Base-by-base conservation (phyloP, 37 sponge, comb jelly and placozoan species). In the Geodia barretti region DNA sequence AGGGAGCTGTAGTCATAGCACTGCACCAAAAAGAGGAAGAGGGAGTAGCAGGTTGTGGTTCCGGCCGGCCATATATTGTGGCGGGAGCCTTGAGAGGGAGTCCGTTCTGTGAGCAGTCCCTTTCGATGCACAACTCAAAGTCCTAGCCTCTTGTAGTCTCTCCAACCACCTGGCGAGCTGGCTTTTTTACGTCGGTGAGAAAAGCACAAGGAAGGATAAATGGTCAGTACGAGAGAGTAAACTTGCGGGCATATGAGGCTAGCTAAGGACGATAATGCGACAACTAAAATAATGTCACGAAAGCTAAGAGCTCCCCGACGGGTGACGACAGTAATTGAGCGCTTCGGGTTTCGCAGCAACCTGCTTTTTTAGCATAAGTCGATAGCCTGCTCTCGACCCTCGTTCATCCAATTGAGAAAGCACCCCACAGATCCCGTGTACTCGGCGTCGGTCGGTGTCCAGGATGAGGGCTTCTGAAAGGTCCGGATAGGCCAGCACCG, bases 401-500 rank as follows among this genome's bases (percentile, higher is more conserved):
- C 70, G n/a, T 80, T 47, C 36, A 70, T n/a, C 43, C 23, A 4
- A 41, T 80, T 70, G 38, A 70, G 68, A 11, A 80, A 42, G 30
- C 68, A 70, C 23, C 61, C 81, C 19, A 70, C 81, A 40, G 70
- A 42, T 29, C 72, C 81, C 21, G 32, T 19, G 37, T 68, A 70
- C 24, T 70, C 68, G 3, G 81, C 81, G 34, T 80, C 81, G 30
- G 81, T 58, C n/a, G n/a, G n/a, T n/a, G 9, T 5, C 7, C 20
- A 83, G 58, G 25, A 64, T 41, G 42, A 83, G 74, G 8, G 40
- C 39, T 25, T 21, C n/a, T 2, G 60, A 64, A 74, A 83, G 63
- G 3, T 63, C 36, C 41, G 75, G 83, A 59, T 41, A 83, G 28
- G 83, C 74, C 19, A 83, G 68, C 32, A 83, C 74, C 26, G 83